A percentile compares a stretch with the other conserved stretches of the same genome.
Conservation (phyloP, 2,888 invertebrate species). For the Brachyptera risi region DNA sequence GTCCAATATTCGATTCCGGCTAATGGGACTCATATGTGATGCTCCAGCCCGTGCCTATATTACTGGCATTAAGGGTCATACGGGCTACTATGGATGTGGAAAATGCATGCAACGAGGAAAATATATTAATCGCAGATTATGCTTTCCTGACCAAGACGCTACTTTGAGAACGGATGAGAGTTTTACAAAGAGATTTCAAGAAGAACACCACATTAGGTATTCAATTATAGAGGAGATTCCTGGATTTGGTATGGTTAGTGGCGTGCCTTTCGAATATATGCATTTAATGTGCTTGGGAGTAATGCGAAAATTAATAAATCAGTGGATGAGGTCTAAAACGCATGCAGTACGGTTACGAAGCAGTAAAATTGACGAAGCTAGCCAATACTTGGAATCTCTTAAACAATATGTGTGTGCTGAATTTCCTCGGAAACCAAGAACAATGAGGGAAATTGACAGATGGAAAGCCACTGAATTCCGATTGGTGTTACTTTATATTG, state of each 20-base stretch:
- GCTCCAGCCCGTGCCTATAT: slow-evolving; percentile 32
- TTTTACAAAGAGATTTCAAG: slow-evolving; percentile 21
- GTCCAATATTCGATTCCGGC: slow-evolving; percentile 1
- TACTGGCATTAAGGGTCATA: slow-evolving; percentile 23
- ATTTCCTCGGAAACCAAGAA: slow-evolving; percentile 35
- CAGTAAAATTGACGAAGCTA: neutral
- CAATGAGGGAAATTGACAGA: slow-evolving; percentile 28
- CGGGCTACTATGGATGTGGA: slow-evolving; percentile 28
- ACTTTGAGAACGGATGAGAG: slow-evolving; percentile 25
- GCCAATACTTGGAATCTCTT: neutral
- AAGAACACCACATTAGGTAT: slow-evolving; percentile 28
- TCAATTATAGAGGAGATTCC: neutral
- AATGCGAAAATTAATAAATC: slow-evolving; percentile 1
- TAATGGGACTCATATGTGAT: slow-evolving; percentile 29
- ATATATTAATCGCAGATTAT: slow-evolving; percentile 17
- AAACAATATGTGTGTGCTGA: slow-evolving; percentile 26
- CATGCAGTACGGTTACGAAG: neutral
- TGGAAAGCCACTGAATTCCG: slow-evolving; percentile 14
- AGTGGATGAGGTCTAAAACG: slow-evolving; percentile 8
- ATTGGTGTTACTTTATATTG: slow-evolving; percentile 1
- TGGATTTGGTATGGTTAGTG: slow-evolving; percentile 7
- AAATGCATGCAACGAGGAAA: slow-evolving; percentile 26
- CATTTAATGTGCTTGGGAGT: slow-evolving; percentile 5
- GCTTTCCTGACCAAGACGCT: slow-evolving; percentile 14
- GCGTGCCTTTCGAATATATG: slow-evolving; percentile 6